A percentile compares a stretch with the other conserved stretches of the same genome.
Conservation (phyloP, 2,888 invertebrate species). For the Harpalus rufipes region DNA sequence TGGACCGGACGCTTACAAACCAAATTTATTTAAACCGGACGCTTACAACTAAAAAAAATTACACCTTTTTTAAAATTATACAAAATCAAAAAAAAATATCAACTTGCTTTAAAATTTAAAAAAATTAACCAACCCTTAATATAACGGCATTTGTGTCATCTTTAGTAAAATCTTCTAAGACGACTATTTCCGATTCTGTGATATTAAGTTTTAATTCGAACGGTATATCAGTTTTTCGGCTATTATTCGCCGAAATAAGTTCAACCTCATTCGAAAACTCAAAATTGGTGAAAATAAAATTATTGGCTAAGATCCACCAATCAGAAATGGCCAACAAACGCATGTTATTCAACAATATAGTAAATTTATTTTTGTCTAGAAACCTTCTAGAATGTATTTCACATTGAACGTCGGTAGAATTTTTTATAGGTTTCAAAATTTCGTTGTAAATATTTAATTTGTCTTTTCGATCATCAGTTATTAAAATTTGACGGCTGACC, state of each 20-base stretch:
- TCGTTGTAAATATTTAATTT: constrained; percentile 85
- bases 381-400: constrained; percentile 82
- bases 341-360: constrained; percentile 96
- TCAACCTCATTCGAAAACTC: constrained; percentile 74
- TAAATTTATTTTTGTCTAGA: constrained; percentile 86
- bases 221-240: constrained; percentile 74
- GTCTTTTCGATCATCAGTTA: constrained; percentile 83
- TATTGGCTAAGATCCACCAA: constrained; percentile 92
- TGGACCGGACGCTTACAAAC: too few relatives aligned
- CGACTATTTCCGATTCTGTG: constrained; percentile 96
- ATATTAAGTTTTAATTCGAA: constrained; percentile 95
- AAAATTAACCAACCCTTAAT: constrained; percentile 80
- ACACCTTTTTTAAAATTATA: too few relatives aligned
- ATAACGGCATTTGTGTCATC: constrained; percentile 97
- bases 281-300: constrained; percentile 84
- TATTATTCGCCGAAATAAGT: neutral
- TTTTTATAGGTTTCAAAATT: constrained; percentile 72
- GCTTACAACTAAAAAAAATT: too few relatives aligned
- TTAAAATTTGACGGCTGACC: constrained; percentile 93
- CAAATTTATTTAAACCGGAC: too few relatives aligned
- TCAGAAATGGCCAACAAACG: constrained; percentile 94
- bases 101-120: too few relatives aligned
- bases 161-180: constrained; percentile 93
- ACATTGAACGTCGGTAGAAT: constrained; percentile 82
- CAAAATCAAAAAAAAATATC: too few relatives aligned